Percentiles rank a stretch among this genome's conserved stretches.
phyloP scores from a whole-genome alignment of 2,113 vertebrate genomes.

The Lophius piscatorius region DNA sequence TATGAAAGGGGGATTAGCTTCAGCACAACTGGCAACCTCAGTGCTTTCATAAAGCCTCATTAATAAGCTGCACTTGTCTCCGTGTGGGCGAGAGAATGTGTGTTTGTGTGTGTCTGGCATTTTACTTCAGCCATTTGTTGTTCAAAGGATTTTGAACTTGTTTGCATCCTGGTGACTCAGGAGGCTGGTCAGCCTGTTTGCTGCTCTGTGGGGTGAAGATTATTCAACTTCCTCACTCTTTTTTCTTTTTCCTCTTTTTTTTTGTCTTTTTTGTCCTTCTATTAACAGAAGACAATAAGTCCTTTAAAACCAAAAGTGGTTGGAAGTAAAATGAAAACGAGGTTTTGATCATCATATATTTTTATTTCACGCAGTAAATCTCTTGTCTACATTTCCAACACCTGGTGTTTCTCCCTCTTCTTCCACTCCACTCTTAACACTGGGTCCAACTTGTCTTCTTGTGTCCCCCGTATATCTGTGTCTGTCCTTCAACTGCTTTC shows the following conservation, averaged over 20 bases:
- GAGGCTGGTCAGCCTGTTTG: conserved; percentile 33
- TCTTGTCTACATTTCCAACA: neutral
- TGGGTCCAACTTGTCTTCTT: conserved; percentile 2
- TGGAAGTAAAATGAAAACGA: conserved; percentile 5
- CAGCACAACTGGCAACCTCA: conserved; percentile 55
- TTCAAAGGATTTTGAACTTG: conserved; percentile 51
- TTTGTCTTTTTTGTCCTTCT: conserved; percentile 5
- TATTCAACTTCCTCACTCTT: conserved; percentile 10
- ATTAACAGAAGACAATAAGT: conserved; percentile 12
- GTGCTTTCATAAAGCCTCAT: conserved; percentile 60
- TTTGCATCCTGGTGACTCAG: conserved; percentile 38
- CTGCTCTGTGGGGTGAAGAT: conserved; percentile 23
- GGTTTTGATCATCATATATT: conserved; percentile 30
- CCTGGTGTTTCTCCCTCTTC: too few relatives aligned
- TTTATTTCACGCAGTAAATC: conserved; percentile 32
- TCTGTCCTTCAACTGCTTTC: neutral
- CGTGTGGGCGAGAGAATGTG: conserved; percentile 1
- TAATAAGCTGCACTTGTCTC: conserved; percentile 56
- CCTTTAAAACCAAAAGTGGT: conserved; percentile 13
- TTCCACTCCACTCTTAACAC: too few relatives aligned
- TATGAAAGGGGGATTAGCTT: conserved; percentile 67
- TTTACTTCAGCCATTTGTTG: conserved; percentile 34
- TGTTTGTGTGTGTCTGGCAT: conserved; percentile 5
- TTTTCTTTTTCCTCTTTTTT: neutral
- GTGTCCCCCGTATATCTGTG: neutral